Evolutionary conservation across 1,140 invertebrate genomes (phyloP).

Genomic region (Atta texana): DNA sequence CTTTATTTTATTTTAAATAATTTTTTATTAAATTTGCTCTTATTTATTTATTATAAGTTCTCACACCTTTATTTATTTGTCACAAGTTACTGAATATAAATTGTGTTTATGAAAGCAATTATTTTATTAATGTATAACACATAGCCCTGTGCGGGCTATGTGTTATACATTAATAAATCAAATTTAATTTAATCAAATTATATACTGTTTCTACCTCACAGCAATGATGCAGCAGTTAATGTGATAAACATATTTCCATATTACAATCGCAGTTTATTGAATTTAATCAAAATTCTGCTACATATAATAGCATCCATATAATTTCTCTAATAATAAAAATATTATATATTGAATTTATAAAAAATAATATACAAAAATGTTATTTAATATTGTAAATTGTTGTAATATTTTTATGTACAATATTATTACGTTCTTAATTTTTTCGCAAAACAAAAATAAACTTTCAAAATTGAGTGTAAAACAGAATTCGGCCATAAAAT

Average conservation of each 20-base stretch:
- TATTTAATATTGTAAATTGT: neutral
- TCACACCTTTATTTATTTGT: neutral
- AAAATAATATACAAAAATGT: neutral
- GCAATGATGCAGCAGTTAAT: neutral
- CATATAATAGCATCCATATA: too few relatives aligned
- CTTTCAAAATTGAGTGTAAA: neutral
- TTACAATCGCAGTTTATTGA: neutral
- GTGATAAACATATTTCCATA: constrained; percentile 8
- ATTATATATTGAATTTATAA: neutral
- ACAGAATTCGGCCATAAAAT: neutral
- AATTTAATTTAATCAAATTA: constrained; percentile 44
- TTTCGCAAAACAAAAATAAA: neutral
- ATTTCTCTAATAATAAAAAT: neutral
- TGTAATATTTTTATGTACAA: neutral
- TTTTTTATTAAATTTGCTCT: neutral
- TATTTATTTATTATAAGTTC: neutral
- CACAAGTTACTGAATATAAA: neutral
- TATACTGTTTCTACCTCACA: neutral
- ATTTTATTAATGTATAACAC: neutral
- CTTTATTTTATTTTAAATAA: too few relatives aligned
- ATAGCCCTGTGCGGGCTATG: neutral
- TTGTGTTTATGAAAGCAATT: neutral
- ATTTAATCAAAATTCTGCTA: constrained; percentile 3
- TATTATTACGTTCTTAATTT: neutral
- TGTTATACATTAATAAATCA: too few relatives aligned